Base-by-base conservation (phyloP, 2,797 vertebrate species). In the Acanthopagrus latus region DNA sequence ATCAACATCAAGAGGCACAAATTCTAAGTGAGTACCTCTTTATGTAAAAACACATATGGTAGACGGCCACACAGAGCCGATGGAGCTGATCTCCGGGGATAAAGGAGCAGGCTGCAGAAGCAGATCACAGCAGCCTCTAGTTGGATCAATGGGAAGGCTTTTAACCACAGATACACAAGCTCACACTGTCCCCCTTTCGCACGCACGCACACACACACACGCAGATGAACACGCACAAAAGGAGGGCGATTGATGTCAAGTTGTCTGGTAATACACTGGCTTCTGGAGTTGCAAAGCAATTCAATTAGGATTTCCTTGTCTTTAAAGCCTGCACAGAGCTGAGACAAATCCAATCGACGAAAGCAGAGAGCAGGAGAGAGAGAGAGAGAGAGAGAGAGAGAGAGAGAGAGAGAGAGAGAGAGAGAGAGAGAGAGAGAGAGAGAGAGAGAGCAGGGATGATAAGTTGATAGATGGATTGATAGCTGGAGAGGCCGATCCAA, bases 261-360 rank as follows among this genome's bases (percentile, higher is more conserved):
- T 88, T 92, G 91, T 91, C 93, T 94, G 91, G 94, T 95, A 95
- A 95, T 95, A 94, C 91, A 93, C 90, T 88, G 83, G 80, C 89
- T 91, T 90, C 88, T 85, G 82, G 91, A 94, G 91, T 94, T 94
- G 91, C 92, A 94, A 93, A 93, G 91, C 93, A 95, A 95, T 95
- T 95, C 93, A 95, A 95, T 95, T 95, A 95, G 92, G 92, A 94
- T 94, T 92, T 92, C 86, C 89, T 90, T 91, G 89, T 95, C 92
- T 94, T 94, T 93, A 92, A 93, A 93, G 88, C 90, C 80, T 56
- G 88, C 89, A 92, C 95, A 95, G 91, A 91, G 86, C 90, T 89
- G 84, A 91, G 90, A 94, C 91, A 94, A 95, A 95, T 95, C 94
- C 93, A 94, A 95, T 95, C 88, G 87, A 88, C 86, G 86, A 58